Base-by-base conservation (phyloP, 2,888 invertebrate species). In the Epinotia demarniana region DNA sequence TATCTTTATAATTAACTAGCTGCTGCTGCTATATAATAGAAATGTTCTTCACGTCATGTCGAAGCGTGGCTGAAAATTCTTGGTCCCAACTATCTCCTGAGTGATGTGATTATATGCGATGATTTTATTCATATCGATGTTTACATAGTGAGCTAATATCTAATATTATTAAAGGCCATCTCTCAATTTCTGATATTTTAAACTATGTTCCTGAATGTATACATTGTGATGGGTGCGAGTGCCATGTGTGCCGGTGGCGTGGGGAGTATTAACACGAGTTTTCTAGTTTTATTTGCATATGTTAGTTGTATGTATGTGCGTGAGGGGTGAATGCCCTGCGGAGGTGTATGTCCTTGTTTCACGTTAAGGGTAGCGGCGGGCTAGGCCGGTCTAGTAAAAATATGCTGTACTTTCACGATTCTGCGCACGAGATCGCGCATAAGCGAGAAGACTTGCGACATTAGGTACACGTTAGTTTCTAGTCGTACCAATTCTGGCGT, bases 161-260 rank as follows among this genome's bases (percentile, higher is more conserved):
- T 16, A 46, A 46, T 46, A 46, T 23, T 64, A 23, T 49, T 18
- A 3, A 49, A 23, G 11, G n/a, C 18, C 19, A 43, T 46, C 43
- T 23, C 23, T 64, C 19, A 8, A 12, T 19, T 46, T 19, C 13
- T 3, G 19, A 19, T 63, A 12, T 13, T 46, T 33, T 46, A 39
- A 53, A 39, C 11, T 39, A 68, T 62, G 74, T 63, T 69, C 57
- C 63, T 63, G 57, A 57, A 49, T 39, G 73, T 61, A 61, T 55
- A 69, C 12, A 62, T 86, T 3, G 93, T 62, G 61, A 91, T 66
- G 84, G 81, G 18, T 78, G 87, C 4, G 83, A 84, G 58, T 83
- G 77, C 67, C 55, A 19, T 67, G 55, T 11, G 53, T 43, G 67
- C 67, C 67, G 67, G 57, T 57, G 67, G 39, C 19, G 64, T 53